Base-by-base conservation (phyloP, 2,113 vertebrate genomes). In the Hydropotes inermis region DNA sequence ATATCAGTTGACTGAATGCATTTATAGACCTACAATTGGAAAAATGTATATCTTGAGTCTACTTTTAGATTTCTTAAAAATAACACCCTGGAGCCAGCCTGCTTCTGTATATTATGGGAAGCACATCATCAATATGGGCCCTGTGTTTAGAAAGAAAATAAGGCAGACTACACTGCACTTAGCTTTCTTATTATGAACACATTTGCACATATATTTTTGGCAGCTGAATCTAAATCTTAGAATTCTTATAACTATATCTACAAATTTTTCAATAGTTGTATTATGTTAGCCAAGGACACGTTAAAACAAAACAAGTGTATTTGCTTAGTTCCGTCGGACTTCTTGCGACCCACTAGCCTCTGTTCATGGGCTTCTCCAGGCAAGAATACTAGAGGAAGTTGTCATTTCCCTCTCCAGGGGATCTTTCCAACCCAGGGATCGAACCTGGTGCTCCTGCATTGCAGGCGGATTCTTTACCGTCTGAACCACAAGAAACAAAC, bases 301-400 rank as follows among this genome's bases (percentile, higher is more conserved):
- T 23, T 70, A 70, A 70, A 70, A 70, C 0, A 1, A 70, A 70
- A 23, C 9, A 0, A 11, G 5, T 70, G 67, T 39, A 70, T 6
- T 2, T 36, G n/a, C 19, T 39, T 70, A 12, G 19, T 70, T 0
- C 0, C 0, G 0, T 21, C 1, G 1, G n/a, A 70, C 36, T 70
- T n/a, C n/a, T 39, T 70, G 67, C 19, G 0, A 70, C n/a, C 64
- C 21, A 2, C 67, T 70, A 70, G 67, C 67, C 10, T 23, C 67
- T 39, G 19, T 74, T 39, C 12, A 27, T 27, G 39, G 3, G 1
- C 11, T 76, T 43, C 36, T 43, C 39, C 23, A 43, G 23, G 39
- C 39, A 76, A 76, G 39, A 76, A 43, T 27, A 43, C 36, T 76
- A 39, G 23, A 27, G 23, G 14, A 6, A 27, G 12, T 27, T 43